Evolutionary conservation across 2,888 invertebrate species (phyloP).

Genomic region (Platycnemis pennipes): DNA sequence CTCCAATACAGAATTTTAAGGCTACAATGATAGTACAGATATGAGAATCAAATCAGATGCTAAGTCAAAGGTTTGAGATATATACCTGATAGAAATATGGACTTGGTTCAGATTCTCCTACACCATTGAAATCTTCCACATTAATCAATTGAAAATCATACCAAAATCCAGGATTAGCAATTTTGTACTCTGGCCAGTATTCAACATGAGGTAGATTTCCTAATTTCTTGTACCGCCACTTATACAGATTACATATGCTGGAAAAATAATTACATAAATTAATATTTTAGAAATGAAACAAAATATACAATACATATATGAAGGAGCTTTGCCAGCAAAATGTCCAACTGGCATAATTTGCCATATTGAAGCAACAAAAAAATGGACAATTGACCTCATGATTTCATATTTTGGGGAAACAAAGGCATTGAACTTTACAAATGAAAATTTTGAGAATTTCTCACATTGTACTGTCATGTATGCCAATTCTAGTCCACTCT

Average conservation of each 20-base stretch:
- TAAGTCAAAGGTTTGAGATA: slow-evolving; percentile 10
- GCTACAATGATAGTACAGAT: not conserved
- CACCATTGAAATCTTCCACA: slow-evolving; percentile 97
- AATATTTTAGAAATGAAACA: no score
- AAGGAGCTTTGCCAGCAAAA: no score
- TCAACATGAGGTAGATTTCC: slow-evolving; percentile 96
- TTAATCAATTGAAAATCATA: slow-evolving; percentile 97
- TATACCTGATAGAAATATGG: slow-evolving; percentile 98
- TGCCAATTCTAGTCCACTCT: no score
- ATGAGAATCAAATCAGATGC: not conserved
- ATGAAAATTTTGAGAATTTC: no score
- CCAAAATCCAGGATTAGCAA: slow-evolving; percentile 95
- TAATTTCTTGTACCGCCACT: slow-evolving; percentile 98
- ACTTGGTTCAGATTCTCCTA: slow-evolving; percentile 98
- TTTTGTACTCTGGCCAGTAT: slow-evolving; percentile 90
- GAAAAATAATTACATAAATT: slow-evolving; percentile 73
- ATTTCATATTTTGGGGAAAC: no score
- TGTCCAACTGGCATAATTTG: no score
- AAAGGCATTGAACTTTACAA: no score
- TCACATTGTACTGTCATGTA: no score
- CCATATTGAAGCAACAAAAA: no score
- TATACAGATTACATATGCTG: slow-evolving; percentile 95
- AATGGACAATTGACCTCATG: no score
- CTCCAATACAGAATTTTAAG: not conserved
- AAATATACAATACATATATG: no score